Evolutionary conservation across 30 jellyfish, hydroid and myxozoan species (phyloP), one percentile per base, ranked within the genome.

Genomic region (Sanderia malayensis): DNA sequence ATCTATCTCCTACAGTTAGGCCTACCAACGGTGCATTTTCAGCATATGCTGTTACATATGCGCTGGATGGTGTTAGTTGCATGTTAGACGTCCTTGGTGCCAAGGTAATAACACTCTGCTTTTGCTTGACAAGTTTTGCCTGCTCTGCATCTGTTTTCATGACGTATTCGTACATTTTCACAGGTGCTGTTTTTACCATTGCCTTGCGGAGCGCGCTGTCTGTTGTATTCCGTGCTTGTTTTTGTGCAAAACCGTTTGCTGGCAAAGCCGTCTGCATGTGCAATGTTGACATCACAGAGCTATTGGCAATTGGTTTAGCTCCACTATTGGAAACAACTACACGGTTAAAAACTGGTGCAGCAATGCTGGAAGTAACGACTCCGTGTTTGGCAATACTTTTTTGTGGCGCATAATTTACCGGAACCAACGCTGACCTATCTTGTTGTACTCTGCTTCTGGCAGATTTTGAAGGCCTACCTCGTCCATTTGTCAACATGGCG

Each of bases 391-490:
- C n/a, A n/a, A n/a, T n/a, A n/a, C n/a, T n/a, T n/a, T n/a, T n/a
- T n/a, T n/a, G n/a, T n/a, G n/a, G n/a, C n/a, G n/a, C n/a, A n/a
- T n/a, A n/a, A n/a, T n/a, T n/a, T n/a, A n/a, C n/a, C n/a, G n/a
- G n/a, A n/a, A n/a, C n/a, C n/a, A n/a, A n/a, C n/a, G n/a, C n/a
- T n/a, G n/a, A n/a, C n/a, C n/a, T n/a, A n/a, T n/a, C n/a, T n/a
- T n/a, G n/a, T n/a, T n/a, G n/a, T n/a, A n/a, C n/a, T n/a, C 71
- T n/a, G 34, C 22, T n/a, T 59, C 44, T 25, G 4, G 31, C 32
- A 59, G 32, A 15, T 41, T 41, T 15, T 6, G 15, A 41, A 1
- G 93, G 93, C 34, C 93, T 58, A 0, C 93, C 93, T 32, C 93
- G 47, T 55, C 84, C 31, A 41, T 60, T 68, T 57, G 27, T 58